Evolutionary conservation across 2,113 vertebrate genomes (phyloP).

Genomic region (Microtus montanus): DNA sequence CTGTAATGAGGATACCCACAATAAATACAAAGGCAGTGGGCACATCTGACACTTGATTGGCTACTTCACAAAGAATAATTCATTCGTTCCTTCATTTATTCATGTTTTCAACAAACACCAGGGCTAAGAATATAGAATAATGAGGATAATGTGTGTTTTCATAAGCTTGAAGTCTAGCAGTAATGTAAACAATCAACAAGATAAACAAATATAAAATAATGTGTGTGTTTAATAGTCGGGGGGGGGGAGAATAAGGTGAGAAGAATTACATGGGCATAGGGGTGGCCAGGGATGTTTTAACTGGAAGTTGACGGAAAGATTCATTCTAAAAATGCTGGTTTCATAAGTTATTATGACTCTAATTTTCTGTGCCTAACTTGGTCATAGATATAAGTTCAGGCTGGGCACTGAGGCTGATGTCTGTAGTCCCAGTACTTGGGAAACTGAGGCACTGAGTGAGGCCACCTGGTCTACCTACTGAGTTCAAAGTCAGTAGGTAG

Average conservation of each 20-base stretch:
- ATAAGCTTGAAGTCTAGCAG: not conserved
- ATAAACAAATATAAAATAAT: not conserved
- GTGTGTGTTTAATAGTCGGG: not conserved
- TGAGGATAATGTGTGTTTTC: not conserved
- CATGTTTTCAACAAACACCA: not conserved
- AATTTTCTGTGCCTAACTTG: not conserved
- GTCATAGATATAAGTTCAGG: not conserved
- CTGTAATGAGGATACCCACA: not conserved
- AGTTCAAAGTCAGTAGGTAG: not conserved
- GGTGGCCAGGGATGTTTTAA: not conserved
- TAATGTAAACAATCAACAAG: not conserved
- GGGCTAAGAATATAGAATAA: not conserved
- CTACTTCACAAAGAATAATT: not conserved
- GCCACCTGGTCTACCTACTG: not conserved
- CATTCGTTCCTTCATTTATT: too few species aligned
- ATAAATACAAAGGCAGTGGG: not conserved
- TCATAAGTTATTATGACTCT: not conserved
- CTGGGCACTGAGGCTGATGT: not conserved
- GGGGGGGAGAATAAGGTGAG: too few species aligned
- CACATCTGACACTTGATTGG: not conserved
- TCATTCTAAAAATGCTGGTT: not conserved
- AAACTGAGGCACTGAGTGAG: not conserved
- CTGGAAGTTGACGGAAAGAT: not conserved
- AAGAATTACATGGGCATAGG: too few species aligned
- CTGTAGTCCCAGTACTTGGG: not conserved